Base-by-base conservation (phyloP, 2,797 vertebrate genomes). In the Sebastes cheni region DNA sequence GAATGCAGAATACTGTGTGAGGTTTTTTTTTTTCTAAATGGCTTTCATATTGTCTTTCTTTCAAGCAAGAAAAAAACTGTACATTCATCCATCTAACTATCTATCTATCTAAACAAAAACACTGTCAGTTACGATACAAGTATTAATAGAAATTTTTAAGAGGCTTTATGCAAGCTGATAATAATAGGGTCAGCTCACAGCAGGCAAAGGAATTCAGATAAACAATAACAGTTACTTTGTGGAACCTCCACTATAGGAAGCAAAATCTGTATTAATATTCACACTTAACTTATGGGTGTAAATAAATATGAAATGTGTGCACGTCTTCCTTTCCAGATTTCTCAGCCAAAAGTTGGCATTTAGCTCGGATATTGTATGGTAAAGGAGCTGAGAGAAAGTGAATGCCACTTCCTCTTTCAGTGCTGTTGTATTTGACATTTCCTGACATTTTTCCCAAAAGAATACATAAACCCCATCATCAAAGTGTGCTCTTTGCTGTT, bases 401-500 rank as follows among this genome's bases (percentile, higher is more conserved):
- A 61, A 78, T 56, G 50, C 32, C 23, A 27, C 18, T 29, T 70
- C 54, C 22, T 34, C 42, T 60, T 60, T 46, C 54, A 39, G 20
- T 25, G 30, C 32, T 68, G 32, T 73, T 82, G 64, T 69, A 27
- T 81, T 82, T 88, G 75, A 75, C 80, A 82, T 90, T 87, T 89
- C 2, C 6, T 75, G 65, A 61, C 75, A 79, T 89, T 87, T 86
- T 79, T 50, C 75, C 52, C 23, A 22, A 36, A 83, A 81, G 39
- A 88, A 84, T 79, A 84, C 54, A 81, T 67, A 82, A 81, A 80
- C 23, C 64, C 74, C 50, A 72, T 67, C 76, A 82, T 88, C 80
- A 87, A 87, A 87, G 78, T 77, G 8, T 72, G 62, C 42, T 82
- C 77, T 84, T 84, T 75, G 50, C 72, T 61, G 65, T 60, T 64